Conservation (phyloP, 2,888 invertebrate species). For the Caradrina clavipalpis region DNA sequence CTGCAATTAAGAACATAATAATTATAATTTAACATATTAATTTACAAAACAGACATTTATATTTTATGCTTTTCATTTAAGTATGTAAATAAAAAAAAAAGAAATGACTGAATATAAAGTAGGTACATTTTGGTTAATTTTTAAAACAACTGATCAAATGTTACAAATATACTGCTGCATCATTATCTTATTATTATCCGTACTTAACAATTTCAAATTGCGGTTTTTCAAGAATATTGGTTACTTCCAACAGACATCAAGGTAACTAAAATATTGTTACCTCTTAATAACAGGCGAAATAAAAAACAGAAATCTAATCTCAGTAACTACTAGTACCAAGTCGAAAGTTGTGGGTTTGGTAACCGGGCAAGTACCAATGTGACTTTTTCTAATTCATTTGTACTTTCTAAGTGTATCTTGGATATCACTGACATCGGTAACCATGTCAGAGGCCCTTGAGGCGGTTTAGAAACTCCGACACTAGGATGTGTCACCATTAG, state of each 20-base stretch:
- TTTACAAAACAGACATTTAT: not conserved
- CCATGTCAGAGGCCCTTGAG: too few relatives aligned
- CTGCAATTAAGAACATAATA: constrained; percentile 85
- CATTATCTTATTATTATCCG: constrained; percentile 8
- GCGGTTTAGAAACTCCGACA: too few relatives aligned
- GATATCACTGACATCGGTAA: too few relatives aligned
- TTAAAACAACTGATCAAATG: constrained; percentile 39
- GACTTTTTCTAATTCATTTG: too few relatives aligned
- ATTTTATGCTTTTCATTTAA: not conserved
- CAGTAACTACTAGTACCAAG: too few relatives aligned
- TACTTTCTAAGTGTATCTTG: too few relatives aligned
- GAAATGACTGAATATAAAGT: not conserved
- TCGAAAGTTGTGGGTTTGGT: too few relatives aligned
- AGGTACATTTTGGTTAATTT: not conserved
- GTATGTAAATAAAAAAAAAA: too few relatives aligned
- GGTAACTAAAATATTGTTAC: not conserved
- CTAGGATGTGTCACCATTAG: too few relatives aligned
- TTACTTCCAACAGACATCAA: constrained; percentile 6
- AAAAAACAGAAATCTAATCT: not conserved
- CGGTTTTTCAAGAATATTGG: not conserved
- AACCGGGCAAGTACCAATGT: too few relatives aligned
- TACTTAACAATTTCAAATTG: not conserved
- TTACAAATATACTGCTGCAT: constrained; percentile 28
- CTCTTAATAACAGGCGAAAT: not conserved
- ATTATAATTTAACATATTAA: not conserved